Percentiles rank a stretch among this genome's conserved stretches.
These are phyloP conservation scores for Bombus sylvicola DNA, from an alignment of 1,140 invertebrate genomes.

Conservation along the genomic window DNA sequence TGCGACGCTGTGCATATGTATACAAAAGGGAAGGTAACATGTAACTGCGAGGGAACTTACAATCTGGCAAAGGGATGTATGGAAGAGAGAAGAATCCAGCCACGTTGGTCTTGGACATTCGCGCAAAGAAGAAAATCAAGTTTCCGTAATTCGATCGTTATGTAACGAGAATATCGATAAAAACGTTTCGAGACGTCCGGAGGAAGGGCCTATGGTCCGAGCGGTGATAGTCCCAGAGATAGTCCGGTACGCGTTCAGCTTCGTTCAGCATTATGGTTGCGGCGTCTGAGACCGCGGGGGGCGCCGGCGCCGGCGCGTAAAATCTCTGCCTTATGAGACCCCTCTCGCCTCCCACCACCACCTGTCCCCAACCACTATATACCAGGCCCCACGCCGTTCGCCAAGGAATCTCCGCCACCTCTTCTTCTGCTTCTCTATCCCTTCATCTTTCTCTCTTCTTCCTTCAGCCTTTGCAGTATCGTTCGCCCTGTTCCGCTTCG, in stretches of 20 bases:
- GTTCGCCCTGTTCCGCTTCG: slow-evolving; percentile 55
- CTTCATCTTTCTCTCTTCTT: slow-evolving; percentile 2
- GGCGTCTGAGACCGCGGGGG: slow-evolving; percentile 83
- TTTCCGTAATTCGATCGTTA: slow-evolving; percentile 51
- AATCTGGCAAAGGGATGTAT: not conserved
- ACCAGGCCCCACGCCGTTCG: slow-evolving; percentile 54
- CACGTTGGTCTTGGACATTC: too few species aligned
- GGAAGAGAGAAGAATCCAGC: not conserved
- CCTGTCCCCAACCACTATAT: slow-evolving; percentile 36
- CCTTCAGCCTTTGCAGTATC: slow-evolving; percentile 30
- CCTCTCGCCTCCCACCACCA: slow-evolving; percentile 44
- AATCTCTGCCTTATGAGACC: slow-evolving; percentile 80
- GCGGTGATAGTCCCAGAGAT: slow-evolving; percentile 64
- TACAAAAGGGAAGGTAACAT: too few species aligned
- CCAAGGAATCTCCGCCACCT: slow-evolving; percentile 57
- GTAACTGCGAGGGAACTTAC: too few species aligned
- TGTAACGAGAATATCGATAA: slow-evolving; percentile 63
- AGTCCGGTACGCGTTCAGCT: slow-evolving; percentile 54
- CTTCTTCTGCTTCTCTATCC: slow-evolving; percentile 23
- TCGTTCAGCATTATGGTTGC: slow-evolving; percentile 78
- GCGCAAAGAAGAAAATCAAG: slow-evolving; percentile 18
- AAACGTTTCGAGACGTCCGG: slow-evolving; percentile 53
- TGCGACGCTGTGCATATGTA: not conserved
- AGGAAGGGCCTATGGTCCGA: slow-evolving; percentile 51
- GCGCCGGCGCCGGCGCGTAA: slow-evolving; percentile 83